Base-by-base conservation (phyloP, 2,888 invertebrate species). In the Cecidostiba fungosa region DNA sequence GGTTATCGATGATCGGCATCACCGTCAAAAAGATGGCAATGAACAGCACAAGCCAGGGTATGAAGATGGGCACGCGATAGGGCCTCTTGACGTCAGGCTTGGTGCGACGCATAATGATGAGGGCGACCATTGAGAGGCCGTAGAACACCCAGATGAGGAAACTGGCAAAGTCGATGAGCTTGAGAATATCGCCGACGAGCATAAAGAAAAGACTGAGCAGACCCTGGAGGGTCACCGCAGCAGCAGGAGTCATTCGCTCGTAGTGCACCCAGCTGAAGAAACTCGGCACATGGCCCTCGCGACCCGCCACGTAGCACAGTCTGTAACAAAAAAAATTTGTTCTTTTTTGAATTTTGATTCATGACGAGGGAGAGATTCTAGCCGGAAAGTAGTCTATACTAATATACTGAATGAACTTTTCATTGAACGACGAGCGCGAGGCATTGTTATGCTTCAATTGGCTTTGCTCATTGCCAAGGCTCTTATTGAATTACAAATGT, bases 111-210 rank as follows among this genome's bases (percentile, higher is more conserved):
- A 98, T 94, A 0, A 97, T 95, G 54, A 98, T 92, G 26, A 98
- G 94, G 0, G 97, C 96, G 0, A 97, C 94, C 96, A 98, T 97
- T 0, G 97, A 97, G 0, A 96, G 93, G 0, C 97, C 98, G 92
- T 98, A 98, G 94, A 97, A 97, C 86, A 97, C 95, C 98, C 98
- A 98, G 32, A 97, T 96, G 87, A 97, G 95, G 94, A 98, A 98
- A 92, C 97, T 97, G 70, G 97, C 97, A 92, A 98, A 97, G 90
- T 97, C 97, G 88, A 98, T 98, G 19, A 98, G 94, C 1, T 95
- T 95, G 77, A 95, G 94, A 85, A 98, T 97, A 92, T 97, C 95
- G 82, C 97, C 97, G 39, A 96, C 94, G 73, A 96, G 90, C 77
- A 97, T 96, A 92, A 97, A 97, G 72, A 96, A 89, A 62, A 96